These are phyloP conservation scores for Drosophila tropicalis DNA, from an alignment of 1,140 invertebrate genomes.

Conservation along the genomic window DNA sequence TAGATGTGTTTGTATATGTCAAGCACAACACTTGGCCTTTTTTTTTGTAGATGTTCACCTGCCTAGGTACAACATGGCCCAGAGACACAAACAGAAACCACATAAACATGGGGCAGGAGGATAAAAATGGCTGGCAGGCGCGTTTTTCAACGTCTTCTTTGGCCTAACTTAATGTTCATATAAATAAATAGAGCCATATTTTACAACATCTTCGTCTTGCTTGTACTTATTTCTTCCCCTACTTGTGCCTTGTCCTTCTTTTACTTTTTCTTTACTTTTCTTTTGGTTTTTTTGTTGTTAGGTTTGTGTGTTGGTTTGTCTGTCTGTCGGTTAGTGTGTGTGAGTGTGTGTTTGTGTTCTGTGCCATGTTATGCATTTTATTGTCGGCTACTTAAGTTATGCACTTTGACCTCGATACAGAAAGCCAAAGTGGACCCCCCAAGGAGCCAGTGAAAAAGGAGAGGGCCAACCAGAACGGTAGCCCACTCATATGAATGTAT, in stretches of 20 bases:
- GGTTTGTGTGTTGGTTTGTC: constrained; percentile 4
- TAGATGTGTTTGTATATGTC: constrained; percentile 63
- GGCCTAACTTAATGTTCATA: constrained; percentile 70
- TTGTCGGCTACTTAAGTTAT: constrained; percentile 81
- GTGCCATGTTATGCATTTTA: constrained; percentile 76
- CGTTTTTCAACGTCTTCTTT: constrained; percentile 54
- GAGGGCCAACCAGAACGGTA: constrained; percentile 2
- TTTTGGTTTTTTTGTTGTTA: constrained; percentile 5
- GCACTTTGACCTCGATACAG: constrained; percentile 78
- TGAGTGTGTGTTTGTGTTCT: constrained; percentile 37
- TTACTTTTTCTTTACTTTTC: constrained; percentile 28
- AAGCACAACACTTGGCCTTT: constrained; percentile 79
- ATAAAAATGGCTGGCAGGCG: constrained; percentile 27
- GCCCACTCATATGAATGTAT: constrained; percentile 42
- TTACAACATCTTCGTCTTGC: constrained; percentile 66
- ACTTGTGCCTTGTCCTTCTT: constrained; percentile 17
- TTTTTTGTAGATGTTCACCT: constrained; percentile 66
- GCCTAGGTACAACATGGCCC: constrained; percentile 52
- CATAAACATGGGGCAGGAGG: constrained; percentile 5
- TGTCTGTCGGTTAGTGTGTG: constrained; percentile 22
- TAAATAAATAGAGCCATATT: constrained; percentile 78
- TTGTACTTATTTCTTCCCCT: constrained; percentile 36
- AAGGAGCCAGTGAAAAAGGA: constrained; percentile 19
- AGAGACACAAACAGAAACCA: constrained; percentile 27
- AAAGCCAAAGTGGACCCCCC: constrained; percentile 43